Percentiles rank a stretch among this genome's conserved stretches.
Conservation (phyloP, 2,113 vertebrate species). For the Eubucco bourcierii region DNA sequence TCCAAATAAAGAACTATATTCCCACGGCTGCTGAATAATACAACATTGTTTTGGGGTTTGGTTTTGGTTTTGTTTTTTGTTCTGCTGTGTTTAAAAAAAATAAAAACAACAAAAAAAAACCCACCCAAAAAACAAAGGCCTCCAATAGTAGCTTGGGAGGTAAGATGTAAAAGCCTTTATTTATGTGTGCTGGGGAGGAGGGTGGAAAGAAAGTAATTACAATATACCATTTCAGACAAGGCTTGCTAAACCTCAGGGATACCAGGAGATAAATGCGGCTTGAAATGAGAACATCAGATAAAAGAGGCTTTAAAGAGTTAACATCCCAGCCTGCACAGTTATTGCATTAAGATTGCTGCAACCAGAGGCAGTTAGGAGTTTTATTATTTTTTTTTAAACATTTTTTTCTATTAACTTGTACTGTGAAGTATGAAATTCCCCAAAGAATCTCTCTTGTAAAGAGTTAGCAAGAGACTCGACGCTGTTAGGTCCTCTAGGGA, state of each 20-base stretch:
- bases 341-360: not conserved
- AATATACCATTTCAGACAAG: not conserved
- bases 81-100: slow-evolving; percentile 17
- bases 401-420: not conserved
- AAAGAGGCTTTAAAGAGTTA: slow-evolving; percentile 35
- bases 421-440: slow-evolving; percentile 34
- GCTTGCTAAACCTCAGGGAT: not conserved
- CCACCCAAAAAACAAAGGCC: slow-evolving; percentile 10
- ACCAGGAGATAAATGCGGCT: not conserved
- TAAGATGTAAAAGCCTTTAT: slow-evolving; percentile 36
- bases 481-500: not conserved
- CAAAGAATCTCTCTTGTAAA: not conserved
- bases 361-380: not conserved
- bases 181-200: not conserved
- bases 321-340: not conserved
- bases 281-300: not conserved
- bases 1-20: slow-evolving; percentile 65
- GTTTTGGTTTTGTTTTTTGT: not conserved
- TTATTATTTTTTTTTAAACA: not conserved
- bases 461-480: not conserved
- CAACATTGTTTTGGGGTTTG: slow-evolving; percentile 21
- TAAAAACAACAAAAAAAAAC: no score
- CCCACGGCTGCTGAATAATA: slow-evolving; percentile 58
- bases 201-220: not conserved
- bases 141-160: slow-evolving; percentile 50